Evolutionary conservation across 2,797 vertebrate genomes (phyloP), one percentile per base, ranked within the genome.

Genomic region (Sebastolobus altivelis): DNA sequence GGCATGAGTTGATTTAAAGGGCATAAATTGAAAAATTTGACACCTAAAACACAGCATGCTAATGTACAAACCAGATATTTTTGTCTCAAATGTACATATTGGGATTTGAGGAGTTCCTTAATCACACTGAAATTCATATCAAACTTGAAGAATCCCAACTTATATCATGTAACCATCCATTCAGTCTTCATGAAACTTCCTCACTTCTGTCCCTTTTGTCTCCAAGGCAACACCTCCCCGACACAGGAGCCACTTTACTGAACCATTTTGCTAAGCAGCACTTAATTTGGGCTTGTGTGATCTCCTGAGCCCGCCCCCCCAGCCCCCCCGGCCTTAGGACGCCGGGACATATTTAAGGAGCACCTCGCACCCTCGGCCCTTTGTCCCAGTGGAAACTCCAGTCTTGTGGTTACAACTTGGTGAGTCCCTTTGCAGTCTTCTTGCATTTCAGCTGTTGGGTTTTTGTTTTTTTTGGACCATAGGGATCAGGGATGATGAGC

Each of bases 271-370:
- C 90, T 68, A 80, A 91, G 88, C 93, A 92, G 88, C 93, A 95
- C 96, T 95, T 96, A 93, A 96, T 96, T 96, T 96, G 95, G 96
- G 84, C 92, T 95, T 96, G 90, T 94, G 89, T 89, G 93, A 94
- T 92, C 89, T 80, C 84, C 85, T 77, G 86, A 82, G 68, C 85
- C 94, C 93, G 77, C 96, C 90, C 84, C 90, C 6, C 80, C 80
- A 35, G 66, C 72, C 72, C 83, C 79, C 79, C 75, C 83, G 40
- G 66, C 70, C 67, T 76, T 71, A 68, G 78, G 62, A 87, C 25
- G 58, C 91, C 63, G 54, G 65, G 81, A 76, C 84, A 85, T 96
- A 96, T 96, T 95, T 96, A 96, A 96, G 95, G 89, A 93, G 49
- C 83, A 84, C 87, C 87, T 86, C 16, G 61, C 77, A 83, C 84